phyloP scores from a whole-genome alignment of 2,113 vertebrate genomes.

The Tretioscincus oriximinensis region DNA sequence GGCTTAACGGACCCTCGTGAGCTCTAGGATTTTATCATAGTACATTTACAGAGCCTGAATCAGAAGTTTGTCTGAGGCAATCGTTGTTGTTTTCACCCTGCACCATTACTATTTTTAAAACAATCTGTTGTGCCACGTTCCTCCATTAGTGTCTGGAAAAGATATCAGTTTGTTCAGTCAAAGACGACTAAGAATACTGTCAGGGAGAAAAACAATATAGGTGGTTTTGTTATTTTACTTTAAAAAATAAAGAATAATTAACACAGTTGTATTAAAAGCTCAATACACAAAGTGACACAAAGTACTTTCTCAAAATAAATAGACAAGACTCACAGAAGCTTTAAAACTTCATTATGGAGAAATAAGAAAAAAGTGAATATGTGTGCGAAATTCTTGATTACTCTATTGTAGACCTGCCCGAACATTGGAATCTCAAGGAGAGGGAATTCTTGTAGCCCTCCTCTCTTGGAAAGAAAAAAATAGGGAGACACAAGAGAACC shows the following conservation, averaged over 20 bases:
- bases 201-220: neutral
- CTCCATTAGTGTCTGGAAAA: slow-evolving; percentile 19
- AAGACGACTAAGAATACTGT: neutral
- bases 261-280: slow-evolving; percentile 21
- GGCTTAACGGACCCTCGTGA: neutral
- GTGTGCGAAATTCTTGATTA: neutral
- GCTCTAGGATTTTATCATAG: neutral
- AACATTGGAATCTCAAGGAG: no score
- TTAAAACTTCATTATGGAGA: neutral
- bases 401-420: neutral
- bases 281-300: neutral
- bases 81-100: slow-evolving; percentile 32
- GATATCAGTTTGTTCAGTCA: slow-evolving; percentile 13
- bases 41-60: slow-evolving; percentile 40
- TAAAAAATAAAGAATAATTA: slow-evolving; percentile 7
- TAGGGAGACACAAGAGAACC: no score
- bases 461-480: no score
- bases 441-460: no score
- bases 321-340: neutral
- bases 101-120: slow-evolving; percentile 31
- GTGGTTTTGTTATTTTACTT: neutral
- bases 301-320: neutral
- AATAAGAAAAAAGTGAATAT: neutral
- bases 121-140: slow-evolving; percentile 2
- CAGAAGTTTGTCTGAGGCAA: slow-evolving; percentile 38